Base-by-base conservation (phyloP, 2,113 vertebrate genomes). In the Andinoacara biseriatus region DNA sequence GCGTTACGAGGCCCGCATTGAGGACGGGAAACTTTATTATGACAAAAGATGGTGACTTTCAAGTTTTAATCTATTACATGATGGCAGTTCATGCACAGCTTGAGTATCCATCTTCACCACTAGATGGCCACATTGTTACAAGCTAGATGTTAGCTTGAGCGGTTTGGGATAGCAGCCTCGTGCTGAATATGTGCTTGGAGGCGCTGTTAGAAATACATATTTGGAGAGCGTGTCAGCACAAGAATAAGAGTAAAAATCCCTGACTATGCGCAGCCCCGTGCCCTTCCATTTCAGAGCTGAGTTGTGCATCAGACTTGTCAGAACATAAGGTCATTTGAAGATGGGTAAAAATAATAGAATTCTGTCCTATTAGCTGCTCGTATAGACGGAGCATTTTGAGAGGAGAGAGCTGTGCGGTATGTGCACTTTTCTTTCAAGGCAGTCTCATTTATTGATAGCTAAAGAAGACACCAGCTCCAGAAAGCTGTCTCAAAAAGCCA, bases 21-120 rank as follows among this genome's bases (percentile, higher is more conserved):
- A 99, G 92, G 98, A 99, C 5, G 98, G 98, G 18, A 99, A 99
- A 84, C 96, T 99, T 26, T 99, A 99, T 93, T 99, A 99, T 33
- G 98, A 99, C 90, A 99, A 99, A 90, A 96, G 98, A 98, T 99
- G 98, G 98, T 99, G 90, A 80, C 92, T 76, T 65, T 65, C 1
- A 2, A 10, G 2, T 24, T 80, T 76, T 20, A 7, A 10, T 22
- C 18, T 81, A 2, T 31, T 5, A 65, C 22, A 14, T 1, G 6
- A 38, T 20, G 7, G 29, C 9, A 0, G 3, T 54, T 40, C 10
- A 35, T 29, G 40, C 31, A 26, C 3, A 43, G n/a, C n/a, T 4
- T 5, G 29, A 33, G 80, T 74, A 5, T n/a, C n/a, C 10, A 77
- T 26, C 38, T 38, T 22, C 40, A 40, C 93, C 95, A 94, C 93